phyloP scores from a whole-genome alignment of 2,888 invertebrate genomes.

The Pseudeuparius sepicola region DNA sequence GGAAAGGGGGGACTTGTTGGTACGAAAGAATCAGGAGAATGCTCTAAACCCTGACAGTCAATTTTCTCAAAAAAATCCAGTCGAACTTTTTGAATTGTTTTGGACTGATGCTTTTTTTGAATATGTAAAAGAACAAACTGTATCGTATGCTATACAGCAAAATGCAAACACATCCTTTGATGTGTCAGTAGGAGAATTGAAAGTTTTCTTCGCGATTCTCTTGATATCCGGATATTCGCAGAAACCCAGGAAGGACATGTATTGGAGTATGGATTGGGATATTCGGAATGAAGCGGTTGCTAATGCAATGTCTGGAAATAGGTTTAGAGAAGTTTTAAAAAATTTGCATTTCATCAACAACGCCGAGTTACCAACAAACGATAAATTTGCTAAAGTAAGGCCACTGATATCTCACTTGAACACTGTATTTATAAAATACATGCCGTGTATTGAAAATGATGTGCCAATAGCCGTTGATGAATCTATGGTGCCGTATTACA shows the following conservation, averaged over 20 bases:
- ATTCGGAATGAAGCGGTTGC: conserved; percentile 6
- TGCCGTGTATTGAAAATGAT: not conserved
- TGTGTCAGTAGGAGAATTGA: conserved; percentile 3
- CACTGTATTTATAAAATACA: conserved; percentile 1
- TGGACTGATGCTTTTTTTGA: conserved; percentile 7
- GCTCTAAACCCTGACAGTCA: no score
- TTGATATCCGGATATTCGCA: conserved; percentile 6
- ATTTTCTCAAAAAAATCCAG: no score
- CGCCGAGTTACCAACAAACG: conserved; percentile 3
- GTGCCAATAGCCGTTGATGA: no score
- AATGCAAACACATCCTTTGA: conserved; percentile 9
- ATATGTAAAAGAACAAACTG: conserved; percentile 7
- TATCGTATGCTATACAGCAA: conserved; percentile 3
- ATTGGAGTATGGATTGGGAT: conserved; percentile 7
- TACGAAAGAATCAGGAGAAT: no score
- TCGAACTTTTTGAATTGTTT: no score
- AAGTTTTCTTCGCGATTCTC: conserved; percentile 6
- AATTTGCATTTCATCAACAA: conserved; percentile 7
- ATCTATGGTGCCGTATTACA: conserved; percentile 8
- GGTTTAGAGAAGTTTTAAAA: conserved; percentile 5
- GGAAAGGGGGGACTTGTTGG: no score
- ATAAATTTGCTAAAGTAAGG: conserved; percentile 7
- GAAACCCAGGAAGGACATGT: conserved; percentile 4
- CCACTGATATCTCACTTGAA: conserved; percentile 5
- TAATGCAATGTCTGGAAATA: conserved; percentile 7